Evolutionary conservation across 2,888 invertebrate species (phyloP).

Genomic region (Colletes collaris): DNA sequence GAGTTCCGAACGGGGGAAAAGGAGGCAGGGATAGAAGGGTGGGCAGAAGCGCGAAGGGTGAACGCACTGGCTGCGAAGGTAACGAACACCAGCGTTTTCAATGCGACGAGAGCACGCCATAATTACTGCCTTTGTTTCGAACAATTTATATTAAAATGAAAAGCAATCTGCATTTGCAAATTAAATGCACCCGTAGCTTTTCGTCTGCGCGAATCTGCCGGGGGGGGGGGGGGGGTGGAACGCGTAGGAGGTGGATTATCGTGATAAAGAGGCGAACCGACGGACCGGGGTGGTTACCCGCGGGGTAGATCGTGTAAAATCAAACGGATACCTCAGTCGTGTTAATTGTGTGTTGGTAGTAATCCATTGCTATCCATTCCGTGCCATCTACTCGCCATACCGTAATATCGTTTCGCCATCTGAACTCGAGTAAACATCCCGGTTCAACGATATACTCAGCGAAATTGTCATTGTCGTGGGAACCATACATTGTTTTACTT

Average conservation of each 20-base stretch:
- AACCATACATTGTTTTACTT: no score
- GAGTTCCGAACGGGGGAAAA: neutral
- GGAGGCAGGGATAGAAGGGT: neutral
- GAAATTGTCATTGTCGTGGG: no score
- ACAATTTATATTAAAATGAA: slow-evolving; percentile 82
- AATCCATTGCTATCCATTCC: slow-evolving; percentile 70
- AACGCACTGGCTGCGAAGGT: slow-evolving; percentile 32
- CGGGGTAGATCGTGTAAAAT: slow-evolving; percentile 73
- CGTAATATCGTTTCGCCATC: neutral
- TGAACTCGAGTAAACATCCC: slow-evolving; percentile 4
- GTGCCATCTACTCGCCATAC: slow-evolving; percentile 27
- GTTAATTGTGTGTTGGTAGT: slow-evolving; percentile 75
- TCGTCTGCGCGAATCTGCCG: slow-evolving; percentile 41
- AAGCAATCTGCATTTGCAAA: slow-evolving; percentile 81
- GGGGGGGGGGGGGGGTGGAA: slow-evolving; percentile 19
- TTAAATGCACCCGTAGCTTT: slow-evolving; percentile 74
- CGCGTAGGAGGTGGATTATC: slow-evolving; percentile 75
- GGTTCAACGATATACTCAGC: no score
- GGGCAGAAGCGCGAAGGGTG: slow-evolving; percentile 1
- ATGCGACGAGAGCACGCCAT: slow-evolving; percentile 67
- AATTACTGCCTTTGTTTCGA: slow-evolving; percentile 80
- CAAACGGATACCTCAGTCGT: slow-evolving; percentile 72
- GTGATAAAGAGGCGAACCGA: slow-evolving; percentile 66
- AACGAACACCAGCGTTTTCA: slow-evolving; percentile 59
- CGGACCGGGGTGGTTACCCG: slow-evolving; percentile 72